A percentile compares a stretch with the other conserved stretches of the same genome.
phyloP scores from a whole-genome alignment of 2,113 vertebrate genomes.

The Plotosus lineatus region DNA sequence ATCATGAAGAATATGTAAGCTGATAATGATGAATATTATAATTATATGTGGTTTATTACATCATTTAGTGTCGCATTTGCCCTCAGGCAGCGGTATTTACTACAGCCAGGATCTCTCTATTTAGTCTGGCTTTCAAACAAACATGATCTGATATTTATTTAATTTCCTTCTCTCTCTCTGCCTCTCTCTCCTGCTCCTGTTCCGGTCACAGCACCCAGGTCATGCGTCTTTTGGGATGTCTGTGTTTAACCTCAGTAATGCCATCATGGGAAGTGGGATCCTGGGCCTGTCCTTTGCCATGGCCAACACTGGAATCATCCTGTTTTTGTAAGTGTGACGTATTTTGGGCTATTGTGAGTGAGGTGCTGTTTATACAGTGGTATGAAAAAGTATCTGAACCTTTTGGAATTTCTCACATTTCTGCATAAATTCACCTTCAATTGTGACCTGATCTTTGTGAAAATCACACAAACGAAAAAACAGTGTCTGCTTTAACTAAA shows the following conservation, averaged over 20 bases:
- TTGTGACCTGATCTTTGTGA: no score
- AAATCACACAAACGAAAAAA: no score
- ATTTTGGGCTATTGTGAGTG: not conserved
- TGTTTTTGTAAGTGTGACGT: constrained; percentile 85
- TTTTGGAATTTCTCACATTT: no score
- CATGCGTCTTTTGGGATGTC: constrained; percentile 93
- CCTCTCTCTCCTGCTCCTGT: constrained; percentile 26
- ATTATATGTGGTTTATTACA: not conserved
- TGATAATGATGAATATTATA: not conserved
- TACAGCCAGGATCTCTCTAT: not conserved
- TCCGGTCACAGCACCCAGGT: constrained; percentile 80
- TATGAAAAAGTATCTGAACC: no score
- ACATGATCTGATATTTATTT: not conserved
- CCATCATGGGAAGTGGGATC: constrained; percentile 98
- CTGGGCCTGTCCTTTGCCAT: constrained; percentile 93
- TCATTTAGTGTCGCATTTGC: not conserved
- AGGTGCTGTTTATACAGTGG: no score
- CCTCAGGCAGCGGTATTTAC: not conserved
- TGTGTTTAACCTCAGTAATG: constrained; percentile 94
- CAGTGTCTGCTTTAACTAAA: no score
- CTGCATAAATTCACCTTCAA: no score
- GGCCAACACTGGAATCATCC: constrained; percentile 94
- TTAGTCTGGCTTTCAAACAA: not conserved
- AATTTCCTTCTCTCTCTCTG: constrained; percentile 42
- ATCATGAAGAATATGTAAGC: constrained; percentile 92